Base-by-base conservation (phyloP, 2,797 vertebrate genomes). In the Staurois parvus region DNA sequence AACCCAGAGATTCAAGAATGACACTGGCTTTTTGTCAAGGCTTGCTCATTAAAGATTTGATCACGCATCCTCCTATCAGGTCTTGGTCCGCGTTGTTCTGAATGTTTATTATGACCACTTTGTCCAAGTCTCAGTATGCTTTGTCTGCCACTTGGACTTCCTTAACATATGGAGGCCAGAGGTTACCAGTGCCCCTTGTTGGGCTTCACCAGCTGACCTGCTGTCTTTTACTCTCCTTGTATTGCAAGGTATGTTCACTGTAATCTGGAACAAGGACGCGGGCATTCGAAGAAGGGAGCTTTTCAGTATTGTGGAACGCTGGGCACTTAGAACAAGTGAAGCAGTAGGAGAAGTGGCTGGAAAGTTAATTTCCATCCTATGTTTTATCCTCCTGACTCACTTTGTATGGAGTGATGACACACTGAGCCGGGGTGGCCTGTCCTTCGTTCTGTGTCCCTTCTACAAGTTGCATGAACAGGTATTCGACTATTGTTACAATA, bases 381-480 rank as follows among this genome's bases (percentile, higher is more conserved):
- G 42, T n/a, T 21, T 83, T 28, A 30, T 40, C 42, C 40, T 42
- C 40, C 42, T 45, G 42, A 45, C 11, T 45, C 1, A 2, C 42
- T 67, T 66, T 37, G 10, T 26, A 4, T 72, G 79, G 40, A 68
- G 62, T 52, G 24, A 52, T 70, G 19, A n/a, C 28, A 12, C 15
- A 4, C 29, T 45, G 12, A 29, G 12, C 62, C 26, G 52, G 52
- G 52, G 37, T 48, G 56, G 26, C 52, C 6, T 42, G 64, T 79
- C 29, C 29, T 10, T 1, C 12, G 73, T 42, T 45, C 48, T 72
- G 40, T 68, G 52, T 74, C 84, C 8, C 19, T 85, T 28, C 59
- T 15, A 30, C 69, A 79, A 17, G 17, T 42, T 81, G 84, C 84
- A 86, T 86, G 84, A 70, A 72, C 67, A n/a, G 52, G 67, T 77